These are phyloP conservation scores for Orchesellides sinensis DNA, from an alignment of 2,888 invertebrate genomes.

Conservation along the genomic window DNA sequence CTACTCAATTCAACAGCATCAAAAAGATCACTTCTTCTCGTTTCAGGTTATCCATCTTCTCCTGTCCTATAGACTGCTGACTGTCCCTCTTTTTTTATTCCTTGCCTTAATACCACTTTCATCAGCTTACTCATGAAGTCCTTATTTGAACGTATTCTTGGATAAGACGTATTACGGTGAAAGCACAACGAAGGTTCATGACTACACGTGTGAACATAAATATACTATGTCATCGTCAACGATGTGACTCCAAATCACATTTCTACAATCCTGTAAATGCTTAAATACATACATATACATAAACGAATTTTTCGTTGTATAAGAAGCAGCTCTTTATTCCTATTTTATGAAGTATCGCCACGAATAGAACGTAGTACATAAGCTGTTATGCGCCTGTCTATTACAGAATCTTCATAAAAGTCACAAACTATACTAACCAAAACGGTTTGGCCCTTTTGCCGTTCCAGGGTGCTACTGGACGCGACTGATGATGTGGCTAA, in stretches of 20 bases:
- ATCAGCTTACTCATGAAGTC: slow-evolving; percentile 52
- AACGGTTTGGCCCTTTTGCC: too few species aligned
- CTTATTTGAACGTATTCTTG: not conserved
- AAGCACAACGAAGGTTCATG: slow-evolving; percentile 19
- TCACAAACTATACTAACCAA: too few species aligned
- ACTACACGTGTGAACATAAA: slow-evolving; percentile 26
- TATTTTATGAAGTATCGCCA: not conserved
- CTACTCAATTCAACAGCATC: slow-evolving; percentile 41
- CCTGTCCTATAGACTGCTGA: slow-evolving; percentile 62
- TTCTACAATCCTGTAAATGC: slow-evolving; percentile 43
- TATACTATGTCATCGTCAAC: slow-evolving; percentile 57
- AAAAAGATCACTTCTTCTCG: slow-evolving; percentile 13
- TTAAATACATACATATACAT: not conserved
- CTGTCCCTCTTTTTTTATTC: slow-evolving; percentile 60
- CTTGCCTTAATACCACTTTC: slow-evolving; percentile 51
- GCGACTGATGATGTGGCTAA: too few species aligned
- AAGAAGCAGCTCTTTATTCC: not conserved
- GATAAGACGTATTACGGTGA: not conserved
- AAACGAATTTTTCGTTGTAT: too few species aligned
- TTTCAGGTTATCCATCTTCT: slow-evolving; percentile 59
- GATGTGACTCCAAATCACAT: slow-evolving; percentile 60
- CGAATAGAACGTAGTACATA: too few species aligned
- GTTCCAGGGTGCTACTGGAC: too few species aligned
- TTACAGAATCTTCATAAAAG: too few species aligned
- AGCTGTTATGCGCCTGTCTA: too few species aligned